Base-by-base conservation (phyloP, 2,113 vertebrate genomes). In the Sialia sialis region DNA sequence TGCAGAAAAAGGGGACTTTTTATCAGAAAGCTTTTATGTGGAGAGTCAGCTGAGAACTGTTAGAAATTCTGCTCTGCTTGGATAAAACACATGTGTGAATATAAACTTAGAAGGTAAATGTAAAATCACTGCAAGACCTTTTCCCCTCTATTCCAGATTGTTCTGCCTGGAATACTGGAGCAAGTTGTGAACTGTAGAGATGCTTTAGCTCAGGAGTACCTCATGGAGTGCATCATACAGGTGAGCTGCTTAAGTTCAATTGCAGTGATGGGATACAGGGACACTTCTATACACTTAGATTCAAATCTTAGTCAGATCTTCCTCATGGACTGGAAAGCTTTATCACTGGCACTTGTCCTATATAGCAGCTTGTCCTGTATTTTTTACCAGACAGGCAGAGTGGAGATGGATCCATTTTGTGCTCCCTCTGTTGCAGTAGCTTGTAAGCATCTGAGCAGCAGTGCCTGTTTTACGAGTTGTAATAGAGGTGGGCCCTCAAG, bases 171-270 rank as follows among this genome's bases (percentile, higher is more conserved):
- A 76, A 99, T 99, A 84, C 94, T 99, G 97, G 99, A 99, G 89
- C 99, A 99, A 93, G 99, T 99, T 49, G 99, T 99, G 52, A 99
- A 99, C 96, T 99, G 99, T 87, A 98, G 99, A 97, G 99, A 99
- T 98, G 98, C 99, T 13, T 95, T 99, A 97, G 99, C 99, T 88
- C 99, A 99, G 97, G 99, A 99, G 93, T 99, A 99, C 97, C 98
- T 99, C 69, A 99, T 99, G 99, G 99, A 99, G 93, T 99, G 99
- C 95, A 99, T 99, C 88, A 99, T 99, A 97, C 99, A 99, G 99
- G 99, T 99, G 97, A 92, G 90, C 34, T 92, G 49, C 76, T 70
- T 44, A 29, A 54, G 43, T 85, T 91, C 55, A 21, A 0, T 55
- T 87, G 19, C 46, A 46, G 6, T 36, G 30, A 18, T 73, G 87